Percentiles rank a stretch among this genome's conserved stretches.
Evolutionary conservation across 1,140 invertebrate species (phyloP).

Genomic region (Calycopis cecrops): DNA sequence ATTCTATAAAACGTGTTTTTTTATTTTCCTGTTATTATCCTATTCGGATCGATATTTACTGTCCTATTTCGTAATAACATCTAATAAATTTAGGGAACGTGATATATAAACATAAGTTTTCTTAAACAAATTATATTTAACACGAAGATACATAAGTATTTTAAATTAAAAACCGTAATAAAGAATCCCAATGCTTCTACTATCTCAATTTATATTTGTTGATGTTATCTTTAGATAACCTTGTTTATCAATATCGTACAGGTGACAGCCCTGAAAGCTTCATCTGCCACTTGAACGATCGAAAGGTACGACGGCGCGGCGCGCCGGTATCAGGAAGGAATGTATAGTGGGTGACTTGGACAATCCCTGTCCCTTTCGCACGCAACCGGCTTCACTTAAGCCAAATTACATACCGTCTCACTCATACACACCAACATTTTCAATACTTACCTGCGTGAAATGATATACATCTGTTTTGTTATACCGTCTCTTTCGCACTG

Average conservation of each 20-base stretch:
- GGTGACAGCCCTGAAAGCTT: slow-evolving; percentile 69
- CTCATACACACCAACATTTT: slow-evolving; percentile 66
- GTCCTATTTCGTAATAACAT: no score
- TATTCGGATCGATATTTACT: no score
- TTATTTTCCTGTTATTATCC: no score
- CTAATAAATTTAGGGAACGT: no score
- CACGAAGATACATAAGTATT: not conserved
- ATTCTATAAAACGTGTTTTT: no score
- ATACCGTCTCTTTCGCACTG: slow-evolving; percentile 46
- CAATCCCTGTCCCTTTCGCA: slow-evolving; percentile 60
- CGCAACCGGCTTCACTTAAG: slow-evolving; percentile 60
- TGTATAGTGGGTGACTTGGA: slow-evolving; percentile 73
- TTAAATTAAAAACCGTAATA: not conserved
- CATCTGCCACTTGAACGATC: slow-evolving; percentile 74
- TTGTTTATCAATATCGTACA: slow-evolving; percentile 20
- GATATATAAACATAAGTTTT: no score
- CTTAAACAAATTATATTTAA: no score
- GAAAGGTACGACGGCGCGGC: slow-evolving; percentile 71
- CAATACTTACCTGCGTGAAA: slow-evolving; percentile 73
- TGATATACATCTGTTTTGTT: slow-evolving; percentile 72
- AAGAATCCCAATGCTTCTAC: not conserved
- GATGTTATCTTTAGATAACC: slow-evolving; percentile 4
- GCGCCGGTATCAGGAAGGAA: slow-evolving; percentile 72
- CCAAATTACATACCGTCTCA: slow-evolving; percentile 62
- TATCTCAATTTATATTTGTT: not conserved